Evolutionary conservation across 2,797 vertebrate genomes (phyloP).

Genomic region (Acipenser transmontanus): DNA sequence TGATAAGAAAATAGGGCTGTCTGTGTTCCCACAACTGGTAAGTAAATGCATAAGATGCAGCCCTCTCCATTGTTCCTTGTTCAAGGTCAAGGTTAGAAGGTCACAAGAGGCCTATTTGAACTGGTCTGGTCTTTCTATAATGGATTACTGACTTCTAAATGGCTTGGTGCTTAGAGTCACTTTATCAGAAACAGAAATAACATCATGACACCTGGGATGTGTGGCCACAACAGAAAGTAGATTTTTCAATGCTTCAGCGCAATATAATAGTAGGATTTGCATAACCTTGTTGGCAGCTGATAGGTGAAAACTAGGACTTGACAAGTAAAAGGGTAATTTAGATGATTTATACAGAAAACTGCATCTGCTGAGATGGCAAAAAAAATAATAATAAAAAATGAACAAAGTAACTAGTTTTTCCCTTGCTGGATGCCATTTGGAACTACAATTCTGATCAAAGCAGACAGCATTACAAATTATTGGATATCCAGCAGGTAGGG

Average conservation of each 20-base stretch:
- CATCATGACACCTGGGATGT: constrained; percentile 47
- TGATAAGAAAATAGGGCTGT: constrained; percentile 37
- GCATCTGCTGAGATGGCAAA: no score
- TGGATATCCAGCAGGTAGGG: no score
- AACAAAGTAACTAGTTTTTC: no score
- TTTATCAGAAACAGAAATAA: constrained; percentile 58
- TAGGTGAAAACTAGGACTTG: constrained; percentile 53
- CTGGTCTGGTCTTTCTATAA: constrained; percentile 50
- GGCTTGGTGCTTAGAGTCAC: constrained; percentile 55
- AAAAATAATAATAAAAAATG: no score
- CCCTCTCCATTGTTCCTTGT: constrained; percentile 47
- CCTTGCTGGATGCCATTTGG: no score
- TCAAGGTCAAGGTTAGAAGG: constrained; percentile 64
- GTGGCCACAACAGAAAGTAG: constrained; percentile 29
- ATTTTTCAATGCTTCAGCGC: no score
- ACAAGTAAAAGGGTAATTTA: constrained; percentile 28
- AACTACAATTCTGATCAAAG: no score
- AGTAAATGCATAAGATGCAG: constrained; percentile 43
- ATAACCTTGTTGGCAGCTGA: constrained; percentile 58
- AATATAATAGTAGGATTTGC: constrained; percentile 38
- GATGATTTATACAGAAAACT: no score
- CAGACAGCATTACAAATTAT: no score
- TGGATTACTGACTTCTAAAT: constrained; percentile 55
- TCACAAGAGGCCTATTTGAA: constrained; percentile 59
- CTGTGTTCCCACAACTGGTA: constrained; percentile 39